Evolutionary conservation across 2,888 invertebrate genomes (phyloP), one percentile per base, ranked within the genome.

Genomic region (Sarcophaga rosellei): DNA sequence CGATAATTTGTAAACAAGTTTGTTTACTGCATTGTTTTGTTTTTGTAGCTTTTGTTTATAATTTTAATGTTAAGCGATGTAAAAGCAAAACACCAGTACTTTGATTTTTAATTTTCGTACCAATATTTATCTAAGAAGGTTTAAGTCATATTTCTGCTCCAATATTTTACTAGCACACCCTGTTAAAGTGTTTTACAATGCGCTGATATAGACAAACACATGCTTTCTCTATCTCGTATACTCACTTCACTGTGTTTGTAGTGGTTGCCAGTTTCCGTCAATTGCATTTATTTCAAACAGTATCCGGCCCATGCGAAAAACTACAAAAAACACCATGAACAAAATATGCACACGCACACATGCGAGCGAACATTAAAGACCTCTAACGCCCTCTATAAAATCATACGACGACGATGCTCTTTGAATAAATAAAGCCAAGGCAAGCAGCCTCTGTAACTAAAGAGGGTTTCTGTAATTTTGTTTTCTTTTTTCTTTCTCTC

Each of bases 201-300:
- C 35, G 1, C 2, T 0, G 35, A 35, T 35, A 35, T 35, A 35
- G 10, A 10, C 35, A 17, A n/a, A 66, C 25, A 15, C n/a, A 35
- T 66, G n/a, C 59, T 25, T 53, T 12, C 8, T 10, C 15, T 11
- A 25, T 15, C 25, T 62, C 25, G 53, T 3, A 53, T 10, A 70
- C 23, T 57, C 15, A 75, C 44, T 57, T n/a, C n/a, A 25, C 12
- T 69, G 25, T 69, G 15, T 68, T 69, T 57, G 62, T 21, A 81
- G 62, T 21, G 68, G 63, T 53, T 53, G 53, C 53, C 62, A 65
- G 76, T 69, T 84, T 79, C 74, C 74, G 23, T 84, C 79, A 84
- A 84, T 70, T 79, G 79, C 75, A 84, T 84, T 84, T 84, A 79
- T 79, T 79, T 75, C 44, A 74, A 79, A 74, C 47, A 75, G 47